Conservation (phyloP, 2,113 vertebrate genomes). For the Phyllostomus hastatus region DNA sequence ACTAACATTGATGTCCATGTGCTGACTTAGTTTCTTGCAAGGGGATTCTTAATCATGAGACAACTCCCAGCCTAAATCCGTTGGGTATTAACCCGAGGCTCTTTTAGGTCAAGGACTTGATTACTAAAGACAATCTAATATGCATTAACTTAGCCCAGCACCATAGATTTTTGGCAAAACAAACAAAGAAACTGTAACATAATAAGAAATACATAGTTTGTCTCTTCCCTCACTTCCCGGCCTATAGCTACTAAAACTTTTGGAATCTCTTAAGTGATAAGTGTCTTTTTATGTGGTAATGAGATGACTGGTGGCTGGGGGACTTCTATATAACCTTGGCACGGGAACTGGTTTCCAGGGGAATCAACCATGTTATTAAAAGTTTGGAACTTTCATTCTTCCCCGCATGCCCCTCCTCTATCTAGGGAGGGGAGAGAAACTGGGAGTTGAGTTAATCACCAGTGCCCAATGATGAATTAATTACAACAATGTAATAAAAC, state of each 20-base stretch:
- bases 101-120: constrained; percentile 8
- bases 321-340: not conserved
- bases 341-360: not conserved
- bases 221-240: not conserved
- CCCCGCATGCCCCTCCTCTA: not conserved
- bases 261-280: not conserved
- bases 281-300: not conserved
- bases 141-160: not conserved
- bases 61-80: not conserved
- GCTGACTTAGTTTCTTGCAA: constrained; percentile 10
- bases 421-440: not conserved
- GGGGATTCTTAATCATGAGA: not conserved
- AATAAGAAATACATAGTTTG: not conserved
- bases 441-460: not conserved
- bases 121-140: not conserved
- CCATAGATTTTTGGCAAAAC: not conserved
- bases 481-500: not conserved
- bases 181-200: not conserved
- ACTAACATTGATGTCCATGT: not conserved
- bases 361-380: not conserved
- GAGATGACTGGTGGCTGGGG: not conserved
- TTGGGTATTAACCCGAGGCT: not conserved
- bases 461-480: not conserved
- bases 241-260: not conserved
- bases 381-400: not conserved